Conservation (phyloP, 2,113 vertebrate genomes). For the Seriola dumerili region DNA sequence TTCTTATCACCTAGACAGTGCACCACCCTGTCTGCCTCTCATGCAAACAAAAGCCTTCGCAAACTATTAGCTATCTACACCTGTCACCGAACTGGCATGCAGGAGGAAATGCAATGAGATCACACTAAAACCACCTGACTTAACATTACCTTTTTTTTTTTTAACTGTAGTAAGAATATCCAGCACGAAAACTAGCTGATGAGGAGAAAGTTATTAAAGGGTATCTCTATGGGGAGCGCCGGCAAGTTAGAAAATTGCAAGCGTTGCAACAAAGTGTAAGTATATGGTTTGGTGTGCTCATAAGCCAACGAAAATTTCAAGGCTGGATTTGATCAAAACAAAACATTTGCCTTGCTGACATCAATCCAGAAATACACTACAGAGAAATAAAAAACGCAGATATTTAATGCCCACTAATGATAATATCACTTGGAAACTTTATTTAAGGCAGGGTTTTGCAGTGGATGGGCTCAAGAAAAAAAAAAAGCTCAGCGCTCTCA, state of each 20-base stretch:
- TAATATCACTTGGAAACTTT: conserved; percentile 21
- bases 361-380: conserved; percentile 23
- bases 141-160: neutral
- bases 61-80: conserved; percentile 75
- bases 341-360: conserved; percentile 55
- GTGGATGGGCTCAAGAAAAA: neutral
- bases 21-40: conserved; percentile 79
- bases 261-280: conserved; percentile 66
- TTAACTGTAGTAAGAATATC: conserved; percentile 21
- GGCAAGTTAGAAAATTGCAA: conserved; percentile 66
- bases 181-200: conserved; percentile 70
- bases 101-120: conserved; percentile 61
- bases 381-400: neutral
- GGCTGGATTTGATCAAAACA: conserved; percentile 70
- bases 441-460: conserved; percentile 12
- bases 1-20: conserved; percentile 80
- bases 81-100: conserved; percentile 69
- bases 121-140: conserved; percentile 63
- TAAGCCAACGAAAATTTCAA: conserved; percentile 33
- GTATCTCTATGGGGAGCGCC: conserved; percentile 59
- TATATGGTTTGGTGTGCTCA: conserved; percentile 36
- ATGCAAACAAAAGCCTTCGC: conserved; percentile 73
- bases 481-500: neutral
- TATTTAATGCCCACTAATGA: conserved; percentile 60
- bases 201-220: conserved; percentile 74